Evolutionary conservation across 2,797 vertebrate species (phyloP).

Genomic region (Ctenopoma kingsleyae): DNA sequence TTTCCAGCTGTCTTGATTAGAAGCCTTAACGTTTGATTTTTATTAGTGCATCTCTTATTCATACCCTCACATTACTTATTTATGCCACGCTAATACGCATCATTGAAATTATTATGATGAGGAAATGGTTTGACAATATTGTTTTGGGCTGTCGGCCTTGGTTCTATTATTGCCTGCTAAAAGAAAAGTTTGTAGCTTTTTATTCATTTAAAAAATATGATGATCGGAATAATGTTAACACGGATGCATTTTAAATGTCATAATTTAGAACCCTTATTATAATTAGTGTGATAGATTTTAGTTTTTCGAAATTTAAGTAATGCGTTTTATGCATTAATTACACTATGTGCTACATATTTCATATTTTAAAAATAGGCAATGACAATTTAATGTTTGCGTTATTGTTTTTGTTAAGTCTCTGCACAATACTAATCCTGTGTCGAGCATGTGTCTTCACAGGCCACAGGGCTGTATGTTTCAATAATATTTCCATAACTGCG

Average conservation of each 20-base stretch:
- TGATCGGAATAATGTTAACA: constrained; percentile 21
- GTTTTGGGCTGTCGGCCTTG: constrained; percentile 41
- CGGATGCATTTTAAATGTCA: constrained; percentile 27
- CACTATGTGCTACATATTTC: not conserved
- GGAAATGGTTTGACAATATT: constrained; percentile 52
- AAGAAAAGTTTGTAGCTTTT: constrained; percentile 34
- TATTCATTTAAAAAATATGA: constrained; percentile 17
- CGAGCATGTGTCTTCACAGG: constrained; percentile 49
- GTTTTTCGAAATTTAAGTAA: not conserved
- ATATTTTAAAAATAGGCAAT: constrained; percentile 14
- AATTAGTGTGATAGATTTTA: constrained; percentile 22
- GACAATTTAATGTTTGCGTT: constrained; percentile 46
- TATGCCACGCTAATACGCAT: constrained; percentile 50
- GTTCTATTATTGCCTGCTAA: constrained; percentile 27
- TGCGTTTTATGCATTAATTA: constrained; percentile 9
- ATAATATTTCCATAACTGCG: constrained; percentile 54
- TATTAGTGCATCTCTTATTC: constrained; percentile 58
- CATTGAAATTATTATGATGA: constrained; percentile 53
- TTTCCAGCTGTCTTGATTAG: constrained; percentile 34
- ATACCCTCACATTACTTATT: constrained; percentile 62
- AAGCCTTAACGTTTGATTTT: constrained; percentile 32
- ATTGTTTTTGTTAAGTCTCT: constrained; percentile 40
- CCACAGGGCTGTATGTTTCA: constrained; percentile 50
- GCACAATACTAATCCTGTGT: constrained; percentile 42
- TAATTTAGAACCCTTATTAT: constrained; percentile 1